Base-by-base conservation (phyloP, 1,140 invertebrate species). In the Chelonus insularis region DNA sequence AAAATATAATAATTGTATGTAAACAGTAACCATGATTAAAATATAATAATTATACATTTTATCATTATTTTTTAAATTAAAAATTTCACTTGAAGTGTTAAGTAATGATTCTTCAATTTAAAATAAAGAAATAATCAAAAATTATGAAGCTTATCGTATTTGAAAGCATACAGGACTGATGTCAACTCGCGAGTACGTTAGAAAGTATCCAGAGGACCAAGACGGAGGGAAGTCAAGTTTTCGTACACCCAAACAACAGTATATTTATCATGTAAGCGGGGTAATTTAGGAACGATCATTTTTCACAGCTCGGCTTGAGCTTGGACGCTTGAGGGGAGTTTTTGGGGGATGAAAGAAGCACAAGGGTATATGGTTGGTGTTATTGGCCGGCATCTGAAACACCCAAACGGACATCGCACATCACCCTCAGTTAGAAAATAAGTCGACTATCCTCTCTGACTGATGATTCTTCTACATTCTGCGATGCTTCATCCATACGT, bases 181-280 rank as follows among this genome's bases (percentile, higher is more conserved):
- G 25, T 29, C 25, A 29, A 29, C 25, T 29, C 25, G 25, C 25
- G 25, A 29, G 7, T n/a, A 29, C 3, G 25, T 29, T 29, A 7
- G 25, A 29, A 29, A 29, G 25, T 7, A 29, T n/a, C n/a, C n/a
- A n/a, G n/a, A n/a, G n/a, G n/a, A n/a, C n/a, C n/a, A n/a, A n/a
- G n/a, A n/a, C n/a, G n/a, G n/a, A n/a, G n/a, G 36, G n/a, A 39
- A 39, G 37, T 36, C 12, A 12, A 55, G 51, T 32, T 48, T 62
- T 59, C 48, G 39, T 29, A 56, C 56, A 48, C 59, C 7, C 32
- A 47, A 66, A 32, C 61, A 63, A 51, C 61, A 59, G 74, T 78
- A 80, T 79, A 82, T 82, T 82, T 81, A 82, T 81, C 80, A 82
- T 82, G 73, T 81, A 77, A 81, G 78, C 78, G 74, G 74, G n/a